Percentiles rank a stretch among this genome's conserved stretches.
Conservation (phyloP, 2,113 vertebrate species). For the Emydura subglobosa region DNA sequence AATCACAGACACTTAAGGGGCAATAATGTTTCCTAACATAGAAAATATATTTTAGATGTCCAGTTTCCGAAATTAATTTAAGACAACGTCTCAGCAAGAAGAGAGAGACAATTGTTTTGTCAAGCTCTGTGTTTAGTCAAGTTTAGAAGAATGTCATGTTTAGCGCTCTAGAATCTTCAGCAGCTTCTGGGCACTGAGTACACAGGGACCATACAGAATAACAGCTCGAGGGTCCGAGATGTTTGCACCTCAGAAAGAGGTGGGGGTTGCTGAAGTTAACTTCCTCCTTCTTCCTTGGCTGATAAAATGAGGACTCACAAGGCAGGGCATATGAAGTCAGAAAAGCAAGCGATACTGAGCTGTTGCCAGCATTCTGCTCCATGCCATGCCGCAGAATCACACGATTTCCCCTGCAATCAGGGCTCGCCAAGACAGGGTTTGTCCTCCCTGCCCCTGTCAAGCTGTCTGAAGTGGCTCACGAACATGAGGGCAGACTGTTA, state of each 20-base stretch:
- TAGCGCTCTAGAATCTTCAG: not conserved
- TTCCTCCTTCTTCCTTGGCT: not conserved
- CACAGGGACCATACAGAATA: not conserved
- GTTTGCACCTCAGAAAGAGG: not conserved
- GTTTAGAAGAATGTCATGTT: not conserved
- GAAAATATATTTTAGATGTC: not conserved
- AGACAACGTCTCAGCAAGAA: not conserved
- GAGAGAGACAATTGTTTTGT: not conserved
- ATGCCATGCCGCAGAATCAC: not conserved
- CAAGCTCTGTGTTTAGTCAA: not conserved
- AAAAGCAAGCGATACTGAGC: not conserved
- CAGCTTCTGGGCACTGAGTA: not conserved
- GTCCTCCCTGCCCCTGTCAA: not conserved
- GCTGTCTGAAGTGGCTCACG: not conserved
- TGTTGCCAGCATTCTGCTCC: not conserved
- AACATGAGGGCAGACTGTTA: not conserved
- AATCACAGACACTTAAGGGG: not conserved
- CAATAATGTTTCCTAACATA: constrained; percentile 4
- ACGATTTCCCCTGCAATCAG: not conserved
- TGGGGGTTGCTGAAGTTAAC: not conserved
- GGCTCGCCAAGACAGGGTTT: constrained; percentile 32
- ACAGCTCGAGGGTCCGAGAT: not conserved
- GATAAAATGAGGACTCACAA: not conserved
- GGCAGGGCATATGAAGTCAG: not conserved
- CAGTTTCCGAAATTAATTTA: constrained; percentile 18